Evolutionary conservation across 2,888 invertebrate species (phyloP), one percentile per base, ranked within the genome.

Genomic region (Hydrotaea cyrtoneurina): DNA sequence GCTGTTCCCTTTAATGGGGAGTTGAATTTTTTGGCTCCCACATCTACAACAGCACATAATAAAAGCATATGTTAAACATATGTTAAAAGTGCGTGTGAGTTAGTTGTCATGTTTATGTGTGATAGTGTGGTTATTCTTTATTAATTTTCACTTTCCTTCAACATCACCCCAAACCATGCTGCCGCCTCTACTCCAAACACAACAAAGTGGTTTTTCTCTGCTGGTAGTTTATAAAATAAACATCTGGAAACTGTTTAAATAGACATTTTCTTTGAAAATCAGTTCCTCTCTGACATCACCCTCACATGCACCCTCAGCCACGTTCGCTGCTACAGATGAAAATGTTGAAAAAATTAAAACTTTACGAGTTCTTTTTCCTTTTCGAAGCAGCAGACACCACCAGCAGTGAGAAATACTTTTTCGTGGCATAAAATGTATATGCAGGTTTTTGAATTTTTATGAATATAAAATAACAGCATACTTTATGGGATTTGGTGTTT

Each of bases 161-260:
- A 1, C 50, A n/a, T 50, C 13, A 50, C 50, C 8, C 13, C 15
- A n/a, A n/a, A n/a, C n/a, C n/a, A n/a, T n/a, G n/a, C n/a, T n/a
- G n/a, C n/a, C n/a, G n/a, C n/a, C n/a, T n/a, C 31, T 7, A 2
- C 31, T 7, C 31, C 31, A 31, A 50, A 50, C 15, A 15, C 15
- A 50, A 43, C n/a, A 43, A 43, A 43, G 43, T 43, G 5, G 43
- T 77, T 39, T 71, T 19, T 53, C 13, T 55, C 13, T 59, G 23
- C 13, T 46, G 4, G 26, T 43, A 36, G 53, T 55, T 74, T 74
- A 69, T 59, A 31, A 71, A 76, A 64, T 72, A 57, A 73, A 82
- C 46, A 74, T 78, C 50, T 78, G 78, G 15, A 59, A 46, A 75
- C 31, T 64, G 78, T 75, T 82, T 82, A 78, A 75, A 82, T 71